These are phyloP conservation scores for Eira barbara DNA, from an alignment of 2,113 vertebrate species.

Conservation along the genomic window DNA sequence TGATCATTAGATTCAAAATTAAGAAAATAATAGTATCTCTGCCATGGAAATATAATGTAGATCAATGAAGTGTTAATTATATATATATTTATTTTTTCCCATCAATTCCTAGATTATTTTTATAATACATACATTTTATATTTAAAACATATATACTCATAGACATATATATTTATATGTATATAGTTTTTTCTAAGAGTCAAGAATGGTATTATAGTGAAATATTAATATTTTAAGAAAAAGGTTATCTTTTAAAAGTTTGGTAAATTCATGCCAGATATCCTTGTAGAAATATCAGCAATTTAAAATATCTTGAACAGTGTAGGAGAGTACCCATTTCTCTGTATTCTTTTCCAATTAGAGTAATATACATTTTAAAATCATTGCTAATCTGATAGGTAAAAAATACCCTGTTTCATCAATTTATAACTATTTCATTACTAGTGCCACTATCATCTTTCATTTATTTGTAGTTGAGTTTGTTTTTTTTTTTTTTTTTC, in stretches of 20 bases:
- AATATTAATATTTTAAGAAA: not conserved
- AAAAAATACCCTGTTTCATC: not conserved
- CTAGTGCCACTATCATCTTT: not conserved
- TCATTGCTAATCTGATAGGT: not conserved
- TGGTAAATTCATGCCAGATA: not conserved
- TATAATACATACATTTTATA: not conserved
- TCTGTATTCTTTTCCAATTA: not conserved
- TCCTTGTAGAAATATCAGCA: not conserved
- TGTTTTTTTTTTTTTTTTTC: not conserved
- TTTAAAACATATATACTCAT: not conserved
- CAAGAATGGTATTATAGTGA: not conserved
- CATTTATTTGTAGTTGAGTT: not conserved
- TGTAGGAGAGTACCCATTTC: not conserved
- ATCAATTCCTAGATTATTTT: not conserved
- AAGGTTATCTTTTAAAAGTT: not conserved
- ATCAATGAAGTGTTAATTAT: not conserved
- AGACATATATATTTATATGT: not conserved
- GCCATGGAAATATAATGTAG: not conserved
- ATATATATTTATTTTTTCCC: not conserved
- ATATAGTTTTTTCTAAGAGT: not conserved
- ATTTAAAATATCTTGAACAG: not conserved
- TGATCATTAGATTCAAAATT: not conserved
- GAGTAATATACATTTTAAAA: not conserved
- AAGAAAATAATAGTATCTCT: not conserved
- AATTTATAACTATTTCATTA: not conserved